Evolutionary conservation across 2,113 vertebrate genomes (phyloP).

Genomic region (Copsychus sechellarum): DNA sequence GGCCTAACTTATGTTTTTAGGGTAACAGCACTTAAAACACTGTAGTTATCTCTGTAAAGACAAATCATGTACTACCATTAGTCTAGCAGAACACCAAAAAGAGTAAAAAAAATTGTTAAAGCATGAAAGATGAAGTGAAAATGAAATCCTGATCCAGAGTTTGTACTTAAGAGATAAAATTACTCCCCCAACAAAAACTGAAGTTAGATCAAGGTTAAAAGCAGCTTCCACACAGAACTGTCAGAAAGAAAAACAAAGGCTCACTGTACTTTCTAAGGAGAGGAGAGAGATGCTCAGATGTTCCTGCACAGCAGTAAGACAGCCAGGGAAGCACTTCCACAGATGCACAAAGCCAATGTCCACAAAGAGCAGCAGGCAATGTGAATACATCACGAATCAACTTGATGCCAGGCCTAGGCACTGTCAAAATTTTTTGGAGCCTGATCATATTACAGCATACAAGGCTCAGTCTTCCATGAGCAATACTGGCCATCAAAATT

Average conservation of each 20-base stretch:
- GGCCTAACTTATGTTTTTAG: background rate
- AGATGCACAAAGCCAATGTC: background rate
- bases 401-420: background rate
- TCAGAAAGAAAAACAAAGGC: background rate
- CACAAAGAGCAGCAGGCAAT: background rate
- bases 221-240: background rate
- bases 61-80: background rate
- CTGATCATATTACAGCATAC: background rate
- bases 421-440: background rate
- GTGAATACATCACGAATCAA: background rate
- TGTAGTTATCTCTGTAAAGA: background rate
- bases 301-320: background rate
- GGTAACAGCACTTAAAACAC: background rate
- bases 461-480: background rate
- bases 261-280: background rate
- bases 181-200: background rate
- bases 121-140: background rate
- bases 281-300: background rate
- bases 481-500: background rate
- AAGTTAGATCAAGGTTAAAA: background rate
- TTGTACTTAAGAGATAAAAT: background rate
- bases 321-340: background rate
- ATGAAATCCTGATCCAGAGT: background rate
- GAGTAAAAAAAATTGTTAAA: background rate
- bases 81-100: background rate